Conservation (phyloP, 1,140 invertebrate species). For the Papilio aristodemus region DNA sequence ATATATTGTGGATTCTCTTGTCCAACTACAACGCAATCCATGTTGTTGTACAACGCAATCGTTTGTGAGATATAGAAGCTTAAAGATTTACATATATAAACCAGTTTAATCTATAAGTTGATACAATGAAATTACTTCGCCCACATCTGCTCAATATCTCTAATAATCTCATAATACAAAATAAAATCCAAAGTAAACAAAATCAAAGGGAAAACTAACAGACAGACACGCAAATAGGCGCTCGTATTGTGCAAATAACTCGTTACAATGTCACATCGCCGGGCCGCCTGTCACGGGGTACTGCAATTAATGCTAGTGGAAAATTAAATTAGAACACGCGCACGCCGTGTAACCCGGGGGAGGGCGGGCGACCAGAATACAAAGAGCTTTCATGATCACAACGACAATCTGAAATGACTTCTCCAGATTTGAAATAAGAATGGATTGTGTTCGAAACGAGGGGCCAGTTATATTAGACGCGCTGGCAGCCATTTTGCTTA, state of each 20-base stretch:
- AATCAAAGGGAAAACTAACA: conserved; percentile 33
- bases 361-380: conserved; percentile 47
- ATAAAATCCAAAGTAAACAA: conserved; percentile 30
- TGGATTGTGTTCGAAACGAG: conserved; percentile 24
- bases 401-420: conserved; percentile 37
- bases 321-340: conserved; percentile 79
- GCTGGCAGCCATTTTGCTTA: conserved; percentile 72
- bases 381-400: conserved; percentile 37
- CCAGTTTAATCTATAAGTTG: not conserved
- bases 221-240: conserved; percentile 44
- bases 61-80: too few species aligned
- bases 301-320: conserved; percentile 76
- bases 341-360: conserved; percentile 58
- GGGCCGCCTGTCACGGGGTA: conserved; percentile 54
- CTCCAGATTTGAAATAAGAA: conserved; percentile 23
- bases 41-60: too few species aligned
- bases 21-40: too few species aligned
- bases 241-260: conserved; percentile 61
- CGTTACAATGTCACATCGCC: conserved; percentile 59
- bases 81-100: too few species aligned
- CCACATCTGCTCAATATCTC: not conserved
- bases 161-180: conserved; percentile 13
- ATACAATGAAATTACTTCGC: not conserved
- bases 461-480: conserved; percentile 42
- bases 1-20: too few species aligned